Evolutionary conservation across 2,888 invertebrate species (phyloP), one percentile per base, ranked within the genome.

Genomic region (Trichacis sp.): DNA sequence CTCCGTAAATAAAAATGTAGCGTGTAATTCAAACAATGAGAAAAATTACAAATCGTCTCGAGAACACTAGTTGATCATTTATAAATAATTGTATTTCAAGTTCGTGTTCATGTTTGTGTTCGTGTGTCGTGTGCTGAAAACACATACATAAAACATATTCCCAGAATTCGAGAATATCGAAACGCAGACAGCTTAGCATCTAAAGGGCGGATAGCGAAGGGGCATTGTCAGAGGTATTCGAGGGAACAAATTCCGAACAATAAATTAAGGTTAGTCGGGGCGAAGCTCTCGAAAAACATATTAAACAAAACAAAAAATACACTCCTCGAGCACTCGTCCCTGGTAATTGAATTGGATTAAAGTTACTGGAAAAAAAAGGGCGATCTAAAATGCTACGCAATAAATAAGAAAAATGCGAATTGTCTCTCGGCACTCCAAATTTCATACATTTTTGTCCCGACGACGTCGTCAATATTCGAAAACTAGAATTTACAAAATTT

Each of bases 91-190:
- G 18, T 43, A 18, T 43, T 1, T 46, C 42, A 48, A 15, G 24
- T 68, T 57, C 50, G 53, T 49, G 11, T 43, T 30, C 19, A 11
- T 63, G 53, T 59, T 42, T 64, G 42, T 62, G 64, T 68, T 62
- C 67, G 66, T 63, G 61, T 69, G 49, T 46, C 54, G 78, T 79
- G 82, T 81, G 77, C 79, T 81, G 66, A 81, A 81, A 74, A 81
- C 82, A 81, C 82, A 75, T 83, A 83, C 83, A 69, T 76, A 73
- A 77, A 73, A 77, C 76, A 74, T 76, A 81, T 82, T 77, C 82
- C 79, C 78, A 59, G 53, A 50, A 62, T 30, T 63, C 62, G 76
- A 73, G 77, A 82, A 82, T 79, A 77, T 77, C 70, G 69, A 66
- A 43, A 65, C 61, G 63, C 65, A 63, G 65, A 62, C 64, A 68